phyloP scores from a whole-genome alignment of 1,140 invertebrate species.

The Drosophila rhopaloa region DNA sequence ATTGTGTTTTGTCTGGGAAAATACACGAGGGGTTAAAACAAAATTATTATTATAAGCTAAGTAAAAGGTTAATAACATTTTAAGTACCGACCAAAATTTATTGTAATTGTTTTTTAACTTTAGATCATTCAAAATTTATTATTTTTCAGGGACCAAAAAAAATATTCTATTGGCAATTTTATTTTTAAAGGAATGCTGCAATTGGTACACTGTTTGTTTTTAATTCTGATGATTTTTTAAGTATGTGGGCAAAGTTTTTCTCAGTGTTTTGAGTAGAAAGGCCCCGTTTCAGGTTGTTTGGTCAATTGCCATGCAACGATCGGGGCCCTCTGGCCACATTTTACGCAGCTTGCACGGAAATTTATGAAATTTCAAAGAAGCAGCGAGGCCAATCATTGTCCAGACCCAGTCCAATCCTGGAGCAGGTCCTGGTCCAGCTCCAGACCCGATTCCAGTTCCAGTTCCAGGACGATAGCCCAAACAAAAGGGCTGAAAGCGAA shows the following conservation, averaged over 20 bases:
- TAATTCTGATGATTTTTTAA: no score
- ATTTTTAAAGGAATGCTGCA: no score
- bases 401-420: slow-evolving; percentile 1
- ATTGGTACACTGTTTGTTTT: background rate
- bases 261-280: background rate
- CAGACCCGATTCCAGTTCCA: slow-evolving; percentile 7
- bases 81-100: no score
- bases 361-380: slow-evolving; percentile 76
- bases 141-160: no score
- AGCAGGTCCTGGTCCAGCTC: background rate
- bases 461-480: slow-evolving; percentile 9
- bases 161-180: no score
- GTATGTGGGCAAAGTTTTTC: background rate
- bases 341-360: slow-evolving; percentile 71
- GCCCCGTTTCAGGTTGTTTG: slow-evolving; percentile 16
- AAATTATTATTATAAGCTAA: no score
- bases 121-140: no score
- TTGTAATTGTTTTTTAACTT: no score
- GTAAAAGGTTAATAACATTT: no score
- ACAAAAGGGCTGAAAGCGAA: slow-evolving; percentile 41
- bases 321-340: slow-evolving; percentile 50
- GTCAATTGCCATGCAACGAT: slow-evolving; percentile 27
- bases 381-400: slow-evolving; percentile 58
- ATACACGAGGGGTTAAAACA: background rate
- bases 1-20: background rate